phyloP scores from a whole-genome alignment of 2,888 invertebrate genomes.

The Gymnosoma rotundatum region DNA sequence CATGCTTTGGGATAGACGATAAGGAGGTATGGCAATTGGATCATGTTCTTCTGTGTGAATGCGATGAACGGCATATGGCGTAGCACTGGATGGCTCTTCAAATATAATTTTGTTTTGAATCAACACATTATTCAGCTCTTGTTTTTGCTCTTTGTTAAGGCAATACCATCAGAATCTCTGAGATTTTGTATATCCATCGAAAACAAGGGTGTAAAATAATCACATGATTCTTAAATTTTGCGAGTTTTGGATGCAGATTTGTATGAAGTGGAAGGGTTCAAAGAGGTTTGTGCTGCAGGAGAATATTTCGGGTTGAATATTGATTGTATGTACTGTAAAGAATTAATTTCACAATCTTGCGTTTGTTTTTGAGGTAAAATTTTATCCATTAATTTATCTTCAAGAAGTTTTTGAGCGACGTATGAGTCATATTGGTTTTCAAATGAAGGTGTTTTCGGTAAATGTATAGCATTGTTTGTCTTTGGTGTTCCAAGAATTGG shows the following conservation, averaged over 20 bases:
- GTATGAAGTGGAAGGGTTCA: not conserved
- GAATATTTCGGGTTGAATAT: not conserved
- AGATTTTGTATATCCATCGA: conserved; percentile 28
- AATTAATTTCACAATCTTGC: not conserved
- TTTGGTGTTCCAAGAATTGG: no score
- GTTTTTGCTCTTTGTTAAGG: not conserved
- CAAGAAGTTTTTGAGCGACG: no score
- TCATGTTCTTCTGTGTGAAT: not conserved
- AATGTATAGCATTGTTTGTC: no score
- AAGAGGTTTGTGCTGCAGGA: not conserved
- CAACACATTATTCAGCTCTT: conserved; percentile 35
- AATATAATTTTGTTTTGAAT: conserved; percentile 5
- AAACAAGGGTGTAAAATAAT: conserved; percentile 39
- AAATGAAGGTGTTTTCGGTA: no score
- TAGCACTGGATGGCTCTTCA: conserved; percentile 2
- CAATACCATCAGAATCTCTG: conserved; percentile 41
- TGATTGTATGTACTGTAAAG: not conserved
- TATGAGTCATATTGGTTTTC: no score
- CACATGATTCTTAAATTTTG: not conserved
- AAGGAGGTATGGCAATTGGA: no score
- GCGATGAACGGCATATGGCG: not conserved
- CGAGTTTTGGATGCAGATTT: not conserved
- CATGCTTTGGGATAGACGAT: not conserved
- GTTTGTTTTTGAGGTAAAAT: not conserved
- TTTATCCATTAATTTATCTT: no score